A percentile compares a stretch with the other conserved stretches of the same genome.
Conservation (phyloP, 2,888 invertebrate genomes). For the Asteroscopus sphinx region DNA sequence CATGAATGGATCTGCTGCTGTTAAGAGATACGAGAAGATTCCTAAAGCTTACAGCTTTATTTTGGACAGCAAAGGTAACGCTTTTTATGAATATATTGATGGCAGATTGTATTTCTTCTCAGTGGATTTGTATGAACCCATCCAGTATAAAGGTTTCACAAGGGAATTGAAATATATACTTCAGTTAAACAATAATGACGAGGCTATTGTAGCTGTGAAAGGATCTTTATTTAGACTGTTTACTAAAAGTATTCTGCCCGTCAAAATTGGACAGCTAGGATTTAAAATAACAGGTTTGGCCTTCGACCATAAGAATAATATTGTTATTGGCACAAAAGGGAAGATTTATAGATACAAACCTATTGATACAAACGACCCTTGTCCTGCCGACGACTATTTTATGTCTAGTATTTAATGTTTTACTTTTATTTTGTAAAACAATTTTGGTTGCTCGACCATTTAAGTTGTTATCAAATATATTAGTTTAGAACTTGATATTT, state of each 20-base stretch:
- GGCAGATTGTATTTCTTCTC: conserved; percentile 83
- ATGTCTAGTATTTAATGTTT: conserved; percentile 77
- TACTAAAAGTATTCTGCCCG: conserved; percentile 77
- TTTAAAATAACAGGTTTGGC: conserved; percentile 83
- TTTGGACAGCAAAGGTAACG: conserved; percentile 79
- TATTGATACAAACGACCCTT: conserved; percentile 78
- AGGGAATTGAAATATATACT: conserved; percentile 82
- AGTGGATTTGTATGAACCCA: conserved; percentile 77
- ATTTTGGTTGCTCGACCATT: conserved; percentile 1
- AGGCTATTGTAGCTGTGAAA: conserved; percentile 82
- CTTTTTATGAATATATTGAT: conserved; percentile 82
- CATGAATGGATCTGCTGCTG: conserved; percentile 81
- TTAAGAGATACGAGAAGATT: conserved; percentile 80
- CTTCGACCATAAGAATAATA: conserved; percentile 81
- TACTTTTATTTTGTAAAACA: conserved; percentile 2
- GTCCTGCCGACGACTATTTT: conserved; percentile 83
- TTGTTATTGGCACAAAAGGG: conserved; percentile 83
- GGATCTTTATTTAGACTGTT: conserved; percentile 77
- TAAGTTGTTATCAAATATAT: too few relatives aligned
- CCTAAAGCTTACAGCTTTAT: conserved; percentile 83
- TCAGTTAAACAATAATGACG: conserved; percentile 78
- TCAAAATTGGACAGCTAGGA: conserved; percentile 80
- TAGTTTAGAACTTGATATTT: background rate
- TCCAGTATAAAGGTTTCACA: conserved; percentile 84
- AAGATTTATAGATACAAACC: conserved; percentile 84